Evolutionary conservation across 2,113 vertebrate species (phyloP), one percentile per base, ranked within the genome.

Genomic region (Mandrillus leucophaeus): DNA sequence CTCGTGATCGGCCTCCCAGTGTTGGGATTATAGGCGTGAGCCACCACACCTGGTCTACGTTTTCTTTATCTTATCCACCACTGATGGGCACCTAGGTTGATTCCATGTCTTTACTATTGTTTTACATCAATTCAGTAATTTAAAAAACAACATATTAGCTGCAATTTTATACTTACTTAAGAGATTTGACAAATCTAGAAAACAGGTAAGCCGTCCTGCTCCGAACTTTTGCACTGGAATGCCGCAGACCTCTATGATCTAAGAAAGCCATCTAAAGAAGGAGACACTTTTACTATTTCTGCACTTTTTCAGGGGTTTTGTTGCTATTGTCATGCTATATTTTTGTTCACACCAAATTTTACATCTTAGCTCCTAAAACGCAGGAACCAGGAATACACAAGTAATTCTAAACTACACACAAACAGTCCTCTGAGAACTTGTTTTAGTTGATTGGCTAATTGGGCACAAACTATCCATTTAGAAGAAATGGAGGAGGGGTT

Each of bases 131-230:
- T 16, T 17, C 32, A 88, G 78, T 50, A 78, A 87, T 38, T 59
- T 48, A 84, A 93, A 79, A 87, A 83, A 78, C 48, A 78, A 75
- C 6, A 12, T 16, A 92, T 83, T 1, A 90, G 38, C 55, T 91
- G 22, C 88, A 40, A 96, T 64, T 38, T 90, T 17, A 55, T 81
- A 99, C 99, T 99, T 98, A 99, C 99, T 99, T 99, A 90, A 99
- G 98, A 22, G 99, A 99, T 98, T 99, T 99, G 98, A 99, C 99
- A 98, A 99, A 99, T 98, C 99, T 99, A 97, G 99, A 99, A 97
- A 99, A 99, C 40, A 99, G 99, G 98, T 99, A 99, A 38, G 99
- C 99, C 30, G 99, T 99, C 97, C 99, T 98, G 98, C 99, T 99
- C 96, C 99, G 99, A 35, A 99, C 99, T 99, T 99, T 99, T 0